Base-by-base conservation (phyloP, 2,113 vertebrate genomes). In the Puntigrus tetrazona region DNA sequence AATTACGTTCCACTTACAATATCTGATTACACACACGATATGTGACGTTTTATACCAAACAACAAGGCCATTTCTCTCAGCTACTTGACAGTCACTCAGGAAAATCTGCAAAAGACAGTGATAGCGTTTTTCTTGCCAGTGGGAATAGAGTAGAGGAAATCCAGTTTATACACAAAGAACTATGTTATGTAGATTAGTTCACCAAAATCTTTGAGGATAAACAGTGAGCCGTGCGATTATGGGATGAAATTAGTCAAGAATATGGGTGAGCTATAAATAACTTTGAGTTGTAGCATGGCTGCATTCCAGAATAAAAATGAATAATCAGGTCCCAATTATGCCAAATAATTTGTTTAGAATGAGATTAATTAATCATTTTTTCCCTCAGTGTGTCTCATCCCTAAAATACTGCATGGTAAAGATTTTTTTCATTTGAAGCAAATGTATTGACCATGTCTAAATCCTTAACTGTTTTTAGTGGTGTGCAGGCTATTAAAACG, bases 191-290 rank as follows among this genome's bases (percentile, higher is more conserved):
- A 18, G 50, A 11, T 27, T 55, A 57, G 47, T 45, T 63, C 10
- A 11, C 22, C 10, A 0, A 57, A 78, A 34, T n/a, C 13, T 38
- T 36, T 1, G 22, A 41, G 50, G 81, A 57, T 59, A 57, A 73
- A 82, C 63, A 57, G n/a, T 25, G 69, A 57, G 67, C 31, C 59
- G 76, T 63, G 84, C 87, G 82, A 90, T 90, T 84, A 91, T 47
- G 77, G 83, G 77, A 89, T 91, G 88, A 83, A 47, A 88, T 84
- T 84, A 25, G 67, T 63, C 85, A 88, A 85, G 82, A 91, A 90
- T 88, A n/a, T 78, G 87, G 75, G 87, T 88, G 83, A 57, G 88
- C 89, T 83, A 86, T 69, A 91, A 92, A 93, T 91, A 91, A 86
- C 81, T 78, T 75, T 43, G 29, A 78, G 18, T 78, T n/a, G 34